Conservation (phyloP, 2,888 invertebrate genomes). For the Tanypteryx hageni region DNA sequence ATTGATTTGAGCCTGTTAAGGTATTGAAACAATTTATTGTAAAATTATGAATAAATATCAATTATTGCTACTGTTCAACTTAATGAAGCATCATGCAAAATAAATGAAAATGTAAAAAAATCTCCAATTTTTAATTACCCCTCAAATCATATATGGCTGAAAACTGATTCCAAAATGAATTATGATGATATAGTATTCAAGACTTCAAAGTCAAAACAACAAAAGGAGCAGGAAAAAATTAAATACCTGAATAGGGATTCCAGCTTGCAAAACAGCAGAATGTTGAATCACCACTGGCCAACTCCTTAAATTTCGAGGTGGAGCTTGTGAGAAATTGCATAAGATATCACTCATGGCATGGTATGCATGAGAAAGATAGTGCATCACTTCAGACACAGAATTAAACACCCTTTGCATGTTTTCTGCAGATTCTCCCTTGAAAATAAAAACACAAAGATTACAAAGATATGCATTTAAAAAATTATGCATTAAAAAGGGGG, state of each 20-base stretch:
- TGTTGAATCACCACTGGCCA: slow-evolving; percentile 85
- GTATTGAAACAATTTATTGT: slow-evolving; percentile 61
- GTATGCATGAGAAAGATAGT: slow-evolving; percentile 91
- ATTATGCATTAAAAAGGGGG: background rate
- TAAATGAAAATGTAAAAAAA: too few species aligned
- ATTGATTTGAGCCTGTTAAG: slow-evolving; percentile 71
- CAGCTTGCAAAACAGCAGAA: slow-evolving; percentile 81
- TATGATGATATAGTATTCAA: too few species aligned
- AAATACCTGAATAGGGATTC: slow-evolving; percentile 81
- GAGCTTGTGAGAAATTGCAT: slow-evolving; percentile 82
- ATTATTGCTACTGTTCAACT: background rate
- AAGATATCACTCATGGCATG: slow-evolving; percentile 93
- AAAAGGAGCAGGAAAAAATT: background rate
- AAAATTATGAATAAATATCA: too few species aligned
- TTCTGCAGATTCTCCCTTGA: slow-evolving; percentile 33
- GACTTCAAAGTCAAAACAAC: too few species aligned
- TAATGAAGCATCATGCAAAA: background rate
- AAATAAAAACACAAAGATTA: background rate
- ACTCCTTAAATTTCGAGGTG: slow-evolving; percentile 84
- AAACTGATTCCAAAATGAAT: too few species aligned
- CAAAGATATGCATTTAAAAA: background rate
- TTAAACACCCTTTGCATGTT: slow-evolving; percentile 83
- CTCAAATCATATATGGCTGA: too few species aligned
- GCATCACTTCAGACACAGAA: slow-evolving; percentile 87
- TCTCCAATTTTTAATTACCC: too few species aligned